These are phyloP conservation scores for Drosophila rufa DNA, from an alignment of 1,140 invertebrate genomes.

Conservation along the genomic window DNA sequence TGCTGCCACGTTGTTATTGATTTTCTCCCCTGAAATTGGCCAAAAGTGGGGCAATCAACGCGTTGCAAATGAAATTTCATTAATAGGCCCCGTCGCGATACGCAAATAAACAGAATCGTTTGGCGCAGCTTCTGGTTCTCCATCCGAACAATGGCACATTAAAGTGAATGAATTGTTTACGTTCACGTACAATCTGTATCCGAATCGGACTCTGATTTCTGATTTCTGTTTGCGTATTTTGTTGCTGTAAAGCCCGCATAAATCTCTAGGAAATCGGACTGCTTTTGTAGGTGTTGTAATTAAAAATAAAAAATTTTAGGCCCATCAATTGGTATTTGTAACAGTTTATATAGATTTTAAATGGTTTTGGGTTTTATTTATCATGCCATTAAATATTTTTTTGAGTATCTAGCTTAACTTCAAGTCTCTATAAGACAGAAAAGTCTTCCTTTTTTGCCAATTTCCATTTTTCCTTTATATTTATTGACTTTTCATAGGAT, in stretches of 20 bases:
- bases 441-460: constrained; percentile 3
- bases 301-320: constrained; percentile 20
- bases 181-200: constrained; percentile 24
- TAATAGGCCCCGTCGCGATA: constrained; percentile 71
- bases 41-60: constrained; percentile 62
- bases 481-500: constrained; percentile 52
- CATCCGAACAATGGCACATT: constrained; percentile 58
- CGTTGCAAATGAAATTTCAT: constrained; percentile 65
- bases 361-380: not conserved
- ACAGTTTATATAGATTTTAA: not conserved
- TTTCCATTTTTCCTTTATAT: constrained; percentile 7
- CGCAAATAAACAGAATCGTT: constrained; percentile 70
- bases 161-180: constrained; percentile 68
- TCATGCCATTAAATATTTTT: not conserved
- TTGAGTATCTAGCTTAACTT: not conserved
- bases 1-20: constrained; percentile 37
- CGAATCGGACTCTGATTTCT: constrained; percentile 29
- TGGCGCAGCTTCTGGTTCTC: constrained; percentile 30
- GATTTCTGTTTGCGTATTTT: constrained; percentile 45
- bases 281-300: constrained; percentile 38
- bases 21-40: constrained; percentile 30
- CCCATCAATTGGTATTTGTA: not conserved
- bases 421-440: not conserved
- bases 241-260: constrained; percentile 48
- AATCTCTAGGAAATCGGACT: constrained; percentile 26